Evolutionary conservation across 1,140 invertebrate genomes (phyloP).

Genomic region (Zelostemma sp.): DNA sequence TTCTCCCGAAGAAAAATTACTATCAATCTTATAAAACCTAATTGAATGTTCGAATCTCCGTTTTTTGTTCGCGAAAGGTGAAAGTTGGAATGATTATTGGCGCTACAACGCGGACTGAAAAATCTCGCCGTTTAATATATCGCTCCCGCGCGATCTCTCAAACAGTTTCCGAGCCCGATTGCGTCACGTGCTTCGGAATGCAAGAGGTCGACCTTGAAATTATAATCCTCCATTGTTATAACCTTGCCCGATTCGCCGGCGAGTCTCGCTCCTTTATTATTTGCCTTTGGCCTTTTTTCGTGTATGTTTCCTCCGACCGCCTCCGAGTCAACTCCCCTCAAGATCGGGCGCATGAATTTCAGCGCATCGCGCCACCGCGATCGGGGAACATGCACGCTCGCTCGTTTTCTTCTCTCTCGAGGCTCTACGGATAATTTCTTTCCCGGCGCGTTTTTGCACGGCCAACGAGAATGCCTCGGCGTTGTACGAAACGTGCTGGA

Average conservation of each 20-base stretch:
- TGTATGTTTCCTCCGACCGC: background rate
- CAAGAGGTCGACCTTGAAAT: conserved; percentile 42
- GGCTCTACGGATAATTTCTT: conserved; percentile 21
- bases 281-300: background rate
- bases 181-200: conserved; percentile 35
- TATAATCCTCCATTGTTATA: conserved; percentile 29
- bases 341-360: conserved; percentile 1
- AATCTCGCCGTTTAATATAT: too few relatives aligned
- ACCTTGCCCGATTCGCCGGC: conserved; percentile 26
- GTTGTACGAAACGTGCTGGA: conserved; percentile 8
- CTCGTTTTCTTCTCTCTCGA: conserved; percentile 11
- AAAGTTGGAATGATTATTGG: too few relatives aligned
- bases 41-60: too few relatives aligned
- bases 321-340: conserved; percentile 3
- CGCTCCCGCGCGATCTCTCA: conserved; percentile 6
- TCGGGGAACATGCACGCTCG: background rate
- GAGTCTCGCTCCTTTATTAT: conserved; percentile 6
- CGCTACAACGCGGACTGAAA: too few relatives aligned
- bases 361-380: conserved; percentile 1
- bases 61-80: too few relatives aligned
- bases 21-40: too few relatives aligned
- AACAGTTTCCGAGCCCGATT: conserved; percentile 17
- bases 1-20: too few relatives aligned
- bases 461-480: background rate
- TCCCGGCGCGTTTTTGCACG: conserved; percentile 12